Evolutionary conservation across 2,113 vertebrate species (phyloP).

Genomic region (Phoxinus phoxinus): DNA sequence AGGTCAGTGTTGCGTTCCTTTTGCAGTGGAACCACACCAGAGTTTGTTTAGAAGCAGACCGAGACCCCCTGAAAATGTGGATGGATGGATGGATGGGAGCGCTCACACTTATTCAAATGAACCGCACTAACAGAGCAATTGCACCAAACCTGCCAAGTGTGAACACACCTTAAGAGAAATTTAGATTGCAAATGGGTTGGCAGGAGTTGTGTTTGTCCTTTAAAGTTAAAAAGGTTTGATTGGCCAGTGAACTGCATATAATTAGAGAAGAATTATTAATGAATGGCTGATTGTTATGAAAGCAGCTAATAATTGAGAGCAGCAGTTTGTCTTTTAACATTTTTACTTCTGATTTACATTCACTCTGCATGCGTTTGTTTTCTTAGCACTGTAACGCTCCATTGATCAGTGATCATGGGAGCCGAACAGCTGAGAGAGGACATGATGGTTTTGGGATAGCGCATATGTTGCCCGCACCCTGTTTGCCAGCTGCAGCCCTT

Average conservation of each 20-base stretch:
- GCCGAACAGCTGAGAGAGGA: conserved; percentile 53
- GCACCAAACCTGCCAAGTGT: too few species aligned
- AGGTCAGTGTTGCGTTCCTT: too few species aligned
- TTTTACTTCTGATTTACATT: conserved; percentile 24
- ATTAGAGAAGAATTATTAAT: not conserved
- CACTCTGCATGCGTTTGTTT: conserved; percentile 9
- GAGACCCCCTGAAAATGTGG: too few species aligned
- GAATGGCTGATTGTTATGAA: conserved; percentile 3
- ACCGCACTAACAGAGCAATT: too few species aligned
- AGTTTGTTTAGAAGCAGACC: too few species aligned
- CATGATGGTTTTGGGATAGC: conserved; percentile 55
- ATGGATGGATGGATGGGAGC: too few species aligned
- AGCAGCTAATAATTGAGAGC: not conserved
- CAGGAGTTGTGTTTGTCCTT: not conserved
- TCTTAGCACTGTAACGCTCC: conserved; percentile 53
- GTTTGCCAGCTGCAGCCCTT: conserved; percentile 58
- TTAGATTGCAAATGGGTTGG: not conserved
- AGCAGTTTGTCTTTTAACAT: not conserved
- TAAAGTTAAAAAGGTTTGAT: not conserved
- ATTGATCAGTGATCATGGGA: conserved; percentile 57
- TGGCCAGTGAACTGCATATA: conserved; percentile 7
- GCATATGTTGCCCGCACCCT: conserved; percentile 60
- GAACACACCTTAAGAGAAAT: not conserved
- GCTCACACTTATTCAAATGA: too few species aligned
- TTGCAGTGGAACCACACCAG: too few species aligned